Conservation (phyloP, 2,113 vertebrate genomes). For the Proterorhinus semilunaris region DNA sequence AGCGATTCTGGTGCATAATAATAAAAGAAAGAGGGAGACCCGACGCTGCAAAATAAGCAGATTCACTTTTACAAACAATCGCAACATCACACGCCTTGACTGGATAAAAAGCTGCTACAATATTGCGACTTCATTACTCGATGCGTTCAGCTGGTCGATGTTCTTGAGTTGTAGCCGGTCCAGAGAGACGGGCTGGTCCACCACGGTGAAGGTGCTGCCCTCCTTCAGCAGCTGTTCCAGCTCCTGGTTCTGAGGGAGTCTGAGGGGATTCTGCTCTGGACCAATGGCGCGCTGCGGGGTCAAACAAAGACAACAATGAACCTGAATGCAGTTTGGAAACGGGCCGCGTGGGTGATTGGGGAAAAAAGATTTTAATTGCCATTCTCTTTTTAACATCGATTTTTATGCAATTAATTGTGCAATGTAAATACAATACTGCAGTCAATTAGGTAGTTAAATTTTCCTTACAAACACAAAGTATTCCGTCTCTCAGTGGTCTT, state of each 20-base stretch:
- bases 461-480: too few species aligned
- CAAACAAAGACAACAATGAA: neutral
- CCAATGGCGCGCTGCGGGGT: slow-evolving; percentile 80
- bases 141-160: slow-evolving; percentile 79
- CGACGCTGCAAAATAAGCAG: slow-evolving; percentile 72
- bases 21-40: slow-evolving; percentile 85
- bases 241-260: slow-evolving; percentile 78
- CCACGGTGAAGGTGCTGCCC: slow-evolving; percentile 80
- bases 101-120: neutral
- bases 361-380: too few species aligned
- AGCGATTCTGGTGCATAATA: slow-evolving; percentile 88
- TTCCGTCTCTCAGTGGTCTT: too few species aligned
- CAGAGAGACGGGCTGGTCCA: slow-evolving; percentile 88
- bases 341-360: too few species aligned
- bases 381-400: too few species aligned
- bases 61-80: neutral
- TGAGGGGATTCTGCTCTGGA: slow-evolving; percentile 72
- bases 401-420: too few species aligned
- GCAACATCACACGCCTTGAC: neutral
- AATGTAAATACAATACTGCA: too few species aligned
- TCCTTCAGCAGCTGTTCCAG: slow-evolving; percentile 85
- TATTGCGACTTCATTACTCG: slow-evolving; percentile 57
- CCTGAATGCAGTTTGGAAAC: too few species aligned
- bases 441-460: too few species aligned
- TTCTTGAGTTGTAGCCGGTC: slow-evolving; percentile 85